Base-by-base conservation (phyloP, 2,888 invertebrate species). In the Drosophila limbata region DNA sequence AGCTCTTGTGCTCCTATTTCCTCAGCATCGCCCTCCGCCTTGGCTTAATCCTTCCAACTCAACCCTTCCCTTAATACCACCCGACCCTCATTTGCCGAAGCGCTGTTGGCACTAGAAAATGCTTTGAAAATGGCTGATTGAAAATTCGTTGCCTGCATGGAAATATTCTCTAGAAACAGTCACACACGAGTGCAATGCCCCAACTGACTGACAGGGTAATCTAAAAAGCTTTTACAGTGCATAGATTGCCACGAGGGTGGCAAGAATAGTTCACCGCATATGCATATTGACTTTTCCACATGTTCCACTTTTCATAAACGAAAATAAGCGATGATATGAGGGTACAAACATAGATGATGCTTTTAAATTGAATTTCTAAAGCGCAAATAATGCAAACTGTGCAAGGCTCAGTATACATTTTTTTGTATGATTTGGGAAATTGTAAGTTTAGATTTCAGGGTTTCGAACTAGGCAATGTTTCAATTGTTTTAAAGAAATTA, bases 141-240 rank as follows among this genome's bases (percentile, higher is more conserved):
- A 85, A 80, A 79, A 72, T 73, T 40, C 70, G 60, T 65, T 64
- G 44, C 48, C 56, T 69, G 52, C 73, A 68, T 57, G 67, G 61
- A 79, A 76, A 82, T 73, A 50, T 67, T 67, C 75, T 47, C 78
- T 21, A 62, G 61, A 62, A 67, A 76, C 76, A 77, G 88, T 87
- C 83, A 83, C 88, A 84, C 79, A 72, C 69, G 76, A 78, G 59
- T 81, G 84, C 81, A 78, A 70, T 66, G 74, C 48, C 69, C 80
- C 72, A 21, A 63, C 68, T 73, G 81, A 77, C 73, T 83, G 85
- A 81, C 85, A 87, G 77, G 74, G 70, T 81, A 85, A 85, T 85
- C 88, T 87, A 85, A 87, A 87, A 83, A 77, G 77, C 74, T 78
- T 74, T 75, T 52, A 50, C 60, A 48, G 35, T 59, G 61, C 53